A percentile compares a stretch with the other conserved stretches of the same genome.
Conservation (phyloP, 2,888 invertebrate genomes). For the Drosophila rellima region DNA sequence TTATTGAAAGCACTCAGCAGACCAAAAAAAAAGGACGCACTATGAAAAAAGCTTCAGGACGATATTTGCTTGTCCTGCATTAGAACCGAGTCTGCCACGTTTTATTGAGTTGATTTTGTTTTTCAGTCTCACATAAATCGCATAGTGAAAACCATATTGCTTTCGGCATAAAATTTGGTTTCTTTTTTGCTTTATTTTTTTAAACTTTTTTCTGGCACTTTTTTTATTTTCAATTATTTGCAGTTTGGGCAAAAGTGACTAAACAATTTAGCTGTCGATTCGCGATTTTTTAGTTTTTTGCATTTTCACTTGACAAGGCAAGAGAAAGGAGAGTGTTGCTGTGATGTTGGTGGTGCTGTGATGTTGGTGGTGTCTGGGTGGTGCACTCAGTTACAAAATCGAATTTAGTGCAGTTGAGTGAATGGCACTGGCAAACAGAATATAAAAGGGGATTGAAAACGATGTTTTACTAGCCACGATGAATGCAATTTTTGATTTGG, state of each 20-base stretch:
- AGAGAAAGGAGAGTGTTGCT: not conserved
- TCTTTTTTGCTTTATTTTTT: not conserved
- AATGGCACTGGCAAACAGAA: not conserved
- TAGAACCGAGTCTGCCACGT: slow-evolving; percentile 16
- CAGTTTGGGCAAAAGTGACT: slow-evolving; percentile 56
- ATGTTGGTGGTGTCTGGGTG: not conserved
- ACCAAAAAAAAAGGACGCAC: no score
- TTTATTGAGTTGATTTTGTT: slow-evolving; percentile 30
- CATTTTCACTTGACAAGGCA: slow-evolving; percentile 39
- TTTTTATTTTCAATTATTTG: slow-evolving; percentile 34
- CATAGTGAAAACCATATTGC: slow-evolving; percentile 51
- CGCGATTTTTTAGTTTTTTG: slow-evolving; percentile 55
- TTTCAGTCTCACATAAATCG: slow-evolving; percentile 28
- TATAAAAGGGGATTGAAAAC: not conserved
- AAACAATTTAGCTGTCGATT: slow-evolving; percentile 63
- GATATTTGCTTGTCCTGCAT: slow-evolving; percentile 11
- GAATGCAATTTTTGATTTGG: slow-evolving; percentile 72
- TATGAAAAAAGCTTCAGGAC: not conserved
- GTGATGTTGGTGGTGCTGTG: no score
- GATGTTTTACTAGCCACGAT: not conserved
- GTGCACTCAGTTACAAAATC: slow-evolving; percentile 64
- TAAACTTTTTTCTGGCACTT: not conserved
- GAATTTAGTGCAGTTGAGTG: slow-evolving; percentile 67
- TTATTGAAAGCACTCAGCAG: slow-evolving; percentile 63
- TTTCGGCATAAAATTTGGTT: slow-evolving; percentile 55